Evolutionary conservation across 2,113 vertebrate genomes (phyloP), one percentile per base, ranked within the genome.

Genomic region (Mustela lutreola): DNA sequence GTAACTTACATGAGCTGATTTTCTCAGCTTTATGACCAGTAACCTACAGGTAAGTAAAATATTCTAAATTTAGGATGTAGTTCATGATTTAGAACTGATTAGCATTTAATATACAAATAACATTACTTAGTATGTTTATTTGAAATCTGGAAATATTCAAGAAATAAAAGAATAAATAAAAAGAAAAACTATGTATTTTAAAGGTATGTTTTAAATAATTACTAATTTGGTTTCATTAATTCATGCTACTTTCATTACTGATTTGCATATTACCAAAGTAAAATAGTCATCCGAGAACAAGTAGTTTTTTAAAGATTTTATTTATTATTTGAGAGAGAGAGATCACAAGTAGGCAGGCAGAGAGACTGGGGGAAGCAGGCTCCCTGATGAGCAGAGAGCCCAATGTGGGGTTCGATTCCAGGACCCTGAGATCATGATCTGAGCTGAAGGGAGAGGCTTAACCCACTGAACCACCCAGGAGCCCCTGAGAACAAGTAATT

Each of bases 31-130:
- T 97, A 84, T 96, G 95, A 89, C 86, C 92, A 89, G 48, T 76
- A 98, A 98, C 91, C 94, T 93, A 65, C 87, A 98, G 91, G 95
- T 98, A 87, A 98, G 89, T 78, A 95, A 3, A 15, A 84, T 95
- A 89, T 70, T 95, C 63, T 80, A 65, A 31, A 89, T 95, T 96
- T 96, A 97, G 95, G 48, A 95, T 84, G 19, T 19, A 26, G 36
- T 97, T 96, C 70, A 84, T 96, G 89, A 98, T 98, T 98, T 97
- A 97, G 83, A 81, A 48, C 33, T 91, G 73, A 98, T 95, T 95
- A 98, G 96, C 50, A 93, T 82, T 97, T 92, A 94, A 86, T 65
- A 86, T 2, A 3, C n/a, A 96, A 67, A 53, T 19, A 83, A 71
- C 28, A 4, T 31, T 93, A 28, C 10, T 89, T 62, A 65, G 75